Evolutionary conservation across 2,113 vertebrate species (phyloP).

Genomic region (Rhinoptilus africanus): DNA sequence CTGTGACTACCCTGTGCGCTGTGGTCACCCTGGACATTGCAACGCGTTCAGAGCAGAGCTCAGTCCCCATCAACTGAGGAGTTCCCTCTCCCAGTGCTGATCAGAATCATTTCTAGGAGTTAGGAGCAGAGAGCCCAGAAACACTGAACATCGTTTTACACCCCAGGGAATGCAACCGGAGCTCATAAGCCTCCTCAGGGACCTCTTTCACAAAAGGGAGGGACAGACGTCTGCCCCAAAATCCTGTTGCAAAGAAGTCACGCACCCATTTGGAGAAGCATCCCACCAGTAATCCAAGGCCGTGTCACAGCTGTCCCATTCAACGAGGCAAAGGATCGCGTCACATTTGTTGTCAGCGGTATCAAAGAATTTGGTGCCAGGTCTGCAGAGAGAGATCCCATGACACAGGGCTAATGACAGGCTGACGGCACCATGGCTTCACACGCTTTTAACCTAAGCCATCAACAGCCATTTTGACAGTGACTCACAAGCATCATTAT

Average conservation of each 20-base stretch:
- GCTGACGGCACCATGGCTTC: neutral
- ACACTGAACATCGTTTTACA: neutral
- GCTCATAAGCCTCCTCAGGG: neutral
- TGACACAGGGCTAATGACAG: neutral
- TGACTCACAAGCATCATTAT: accelerated
- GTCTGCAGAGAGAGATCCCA: neutral
- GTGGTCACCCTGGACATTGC: neutral
- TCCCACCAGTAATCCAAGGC: conserved; percentile 68
- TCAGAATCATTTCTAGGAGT: accelerated
- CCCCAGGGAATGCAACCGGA: neutral
- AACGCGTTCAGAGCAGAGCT: accelerated
- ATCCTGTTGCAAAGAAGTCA: neutral
- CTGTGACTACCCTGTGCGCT: accelerated
- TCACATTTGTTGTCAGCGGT: conserved; percentile 52
- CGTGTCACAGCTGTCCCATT: conserved; percentile 53
- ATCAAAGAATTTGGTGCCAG: conserved; percentile 59
- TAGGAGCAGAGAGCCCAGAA: neutral
- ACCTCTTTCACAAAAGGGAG: neutral
- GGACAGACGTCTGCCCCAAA: neutral
- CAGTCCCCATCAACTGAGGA: neutral
- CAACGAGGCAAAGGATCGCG: neutral
- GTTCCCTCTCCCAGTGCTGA: neutral
- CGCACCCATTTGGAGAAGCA: neutral
- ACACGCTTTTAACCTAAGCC: accelerated
- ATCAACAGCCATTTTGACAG: neutral